These are phyloP conservation scores for Dallia pectoralis DNA, from an alignment of 2,797 vertebrate species.

Conservation along the genomic window DNA sequence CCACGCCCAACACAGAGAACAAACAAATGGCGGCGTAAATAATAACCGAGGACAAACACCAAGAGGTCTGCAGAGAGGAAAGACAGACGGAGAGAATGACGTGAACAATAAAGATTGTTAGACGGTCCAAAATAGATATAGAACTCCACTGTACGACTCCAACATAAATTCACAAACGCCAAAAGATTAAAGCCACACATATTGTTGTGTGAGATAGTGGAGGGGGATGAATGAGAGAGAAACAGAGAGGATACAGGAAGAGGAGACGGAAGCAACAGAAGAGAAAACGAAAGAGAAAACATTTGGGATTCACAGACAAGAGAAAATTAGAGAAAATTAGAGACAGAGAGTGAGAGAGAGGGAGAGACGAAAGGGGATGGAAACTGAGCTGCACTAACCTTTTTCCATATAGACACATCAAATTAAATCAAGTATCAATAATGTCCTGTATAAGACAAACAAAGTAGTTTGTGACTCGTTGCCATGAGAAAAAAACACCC, in stretches of 20 bases:
- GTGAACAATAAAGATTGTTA: background rate
- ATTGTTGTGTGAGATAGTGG: background rate
- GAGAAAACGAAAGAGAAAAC: slow-evolving; percentile 33
- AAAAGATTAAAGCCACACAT: background rate
- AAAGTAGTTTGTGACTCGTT: too few relatives aligned
- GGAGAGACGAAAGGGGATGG: background rate
- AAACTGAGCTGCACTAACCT: background rate
- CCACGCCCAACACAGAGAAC: slow-evolving; percentile 11
- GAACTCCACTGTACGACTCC: slow-evolving; percentile 31
- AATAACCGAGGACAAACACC: slow-evolving; percentile 16
- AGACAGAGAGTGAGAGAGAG: slow-evolving; percentile 26
- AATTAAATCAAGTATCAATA: too few relatives aligned
- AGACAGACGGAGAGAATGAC: slow-evolving; percentile 13
- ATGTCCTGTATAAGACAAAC: too few relatives aligned
- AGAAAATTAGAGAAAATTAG: slow-evolving; percentile 11
- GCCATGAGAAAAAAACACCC: too few relatives aligned
- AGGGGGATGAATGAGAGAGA: background rate
- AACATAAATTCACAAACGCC: slow-evolving; percentile 10
- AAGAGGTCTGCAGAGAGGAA: background rate
- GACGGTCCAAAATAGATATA: background rate
- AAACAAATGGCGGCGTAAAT: slow-evolving; percentile 21
- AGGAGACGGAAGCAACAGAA: slow-evolving; percentile 18
- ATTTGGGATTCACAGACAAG: background rate
- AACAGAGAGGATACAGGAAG: slow-evolving; percentile 7
- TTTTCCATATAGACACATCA: too few relatives aligned